A percentile compares a stretch with the other conserved stretches of the same genome.
These are phyloP conservation scores for Notamacropus eugenii DNA, from an alignment of 2,797 vertebrate genomes.

Conservation along the genomic window DNA sequence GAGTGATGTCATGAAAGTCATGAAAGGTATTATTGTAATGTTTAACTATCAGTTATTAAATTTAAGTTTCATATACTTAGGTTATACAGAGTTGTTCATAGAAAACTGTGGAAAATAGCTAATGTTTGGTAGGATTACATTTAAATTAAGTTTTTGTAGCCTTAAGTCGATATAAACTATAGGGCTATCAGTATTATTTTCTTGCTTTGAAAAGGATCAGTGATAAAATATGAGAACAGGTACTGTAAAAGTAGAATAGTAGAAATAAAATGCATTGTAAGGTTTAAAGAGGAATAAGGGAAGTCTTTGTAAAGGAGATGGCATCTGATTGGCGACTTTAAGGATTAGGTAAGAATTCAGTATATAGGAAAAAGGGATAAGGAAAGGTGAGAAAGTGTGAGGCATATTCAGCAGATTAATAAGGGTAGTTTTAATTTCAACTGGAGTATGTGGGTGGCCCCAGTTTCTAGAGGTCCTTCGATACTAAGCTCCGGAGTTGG, in stretches of 20 bases:
- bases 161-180: not conserved
- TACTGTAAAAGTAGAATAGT: not conserved
- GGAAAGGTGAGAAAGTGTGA: not conserved
- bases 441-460: not conserved
- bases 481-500: not conserved
- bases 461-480: not conserved
- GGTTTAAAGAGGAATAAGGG: not conserved
- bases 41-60: not conserved
- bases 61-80: not conserved
- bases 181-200: not conserved
- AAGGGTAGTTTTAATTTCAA: not conserved
- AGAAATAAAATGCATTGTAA: not conserved
- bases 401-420: not conserved
- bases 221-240: not conserved
- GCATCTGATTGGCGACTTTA: too few species aligned
- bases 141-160: not conserved
- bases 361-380: too few species aligned
- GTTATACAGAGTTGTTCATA: not conserved
- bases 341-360: too few species aligned
- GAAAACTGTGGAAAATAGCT: not conserved
- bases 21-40: not conserved
- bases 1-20: not conserved
- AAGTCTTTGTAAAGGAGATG: too few species aligned
- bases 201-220: not conserved
- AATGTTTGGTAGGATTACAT: not conserved